Base-by-base conservation (phyloP, 2,797 vertebrate genomes). In the Perodicticus potto region DNA sequence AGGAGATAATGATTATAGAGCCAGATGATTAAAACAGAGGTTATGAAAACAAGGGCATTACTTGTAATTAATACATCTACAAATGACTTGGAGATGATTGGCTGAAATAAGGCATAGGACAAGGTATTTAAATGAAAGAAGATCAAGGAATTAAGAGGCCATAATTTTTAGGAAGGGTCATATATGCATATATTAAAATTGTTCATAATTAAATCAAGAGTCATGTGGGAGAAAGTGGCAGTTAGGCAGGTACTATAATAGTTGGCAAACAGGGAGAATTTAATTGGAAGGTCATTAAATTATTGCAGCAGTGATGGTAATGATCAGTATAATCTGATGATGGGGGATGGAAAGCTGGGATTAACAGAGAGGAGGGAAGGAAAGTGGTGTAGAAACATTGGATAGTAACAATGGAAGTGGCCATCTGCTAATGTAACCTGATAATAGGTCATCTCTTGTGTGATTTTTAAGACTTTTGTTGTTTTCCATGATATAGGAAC, bases 391-490 rank as follows among this genome's bases (percentile, higher is more conserved):
- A 84, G 78, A 76, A 89, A 94, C 4, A 67, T 67, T 67, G 0
- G 1, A 67, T 88, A 45, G 59, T 59, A 72, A 34, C 40, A 83
- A 76, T 84, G 43, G 40, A 91, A 45, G 17, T 53, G 25, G 17
- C 53, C 53, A 17, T 86, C 49, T 90, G 73, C 86, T 37, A 76
- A 7, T 61, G 67, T 72, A 86, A 82, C 32, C 29, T 78, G 40
- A 77, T 86, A 77, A 86, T 55, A 93, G 67, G 3, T 4, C 49
- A 32, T 74, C 55, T 49, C 17, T 81, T 49, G 53, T 14, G 1
- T 94, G 72, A 85, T 55, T 87, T 92, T 88, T n/a, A 86, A 72
- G 93, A 55, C 6, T 82, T n/a, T 37, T 81, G 70, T 23, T 67
- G 9, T 29, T 7, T 82, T 25, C 23, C n/a, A 59, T 87, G 57